Evolutionary conservation across 2,113 vertebrate genomes (phyloP).

Genomic region (Phaethornis superciliosus): DNA sequence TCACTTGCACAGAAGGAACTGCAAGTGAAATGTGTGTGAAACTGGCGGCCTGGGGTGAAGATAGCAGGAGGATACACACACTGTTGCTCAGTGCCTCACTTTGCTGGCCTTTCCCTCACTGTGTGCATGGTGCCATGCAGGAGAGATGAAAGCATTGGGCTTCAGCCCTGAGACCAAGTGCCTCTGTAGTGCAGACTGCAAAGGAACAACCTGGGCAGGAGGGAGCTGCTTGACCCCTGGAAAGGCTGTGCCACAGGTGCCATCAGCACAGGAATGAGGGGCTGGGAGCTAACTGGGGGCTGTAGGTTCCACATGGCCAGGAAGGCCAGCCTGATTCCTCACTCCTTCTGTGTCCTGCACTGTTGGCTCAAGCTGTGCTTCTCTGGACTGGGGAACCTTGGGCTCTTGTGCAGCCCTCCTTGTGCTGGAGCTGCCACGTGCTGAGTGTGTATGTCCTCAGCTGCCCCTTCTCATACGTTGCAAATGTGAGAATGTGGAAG

Average conservation of each 20-base stretch:
- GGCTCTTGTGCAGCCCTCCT: not conserved
- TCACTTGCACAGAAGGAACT: not conserved
- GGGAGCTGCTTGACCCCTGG: not conserved
- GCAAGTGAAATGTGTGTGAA: not conserved
- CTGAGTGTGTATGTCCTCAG: not conserved
- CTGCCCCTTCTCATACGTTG: not conserved
- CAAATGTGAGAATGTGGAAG: not conserved
- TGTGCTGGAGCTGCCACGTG: not conserved
- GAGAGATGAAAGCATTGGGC: not conserved
- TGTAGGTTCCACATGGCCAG: not conserved
- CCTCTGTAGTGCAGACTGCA: not conserved
- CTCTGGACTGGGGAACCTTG: not conserved
- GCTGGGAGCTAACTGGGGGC: not conserved
- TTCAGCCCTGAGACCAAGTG: not conserved
- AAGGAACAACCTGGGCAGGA: not conserved
- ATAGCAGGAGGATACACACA: not conserved
- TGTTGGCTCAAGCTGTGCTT: not conserved
- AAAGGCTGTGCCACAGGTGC: not conserved
- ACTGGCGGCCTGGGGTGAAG: not conserved
- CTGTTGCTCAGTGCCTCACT: not conserved
- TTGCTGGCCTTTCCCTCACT: not conserved
- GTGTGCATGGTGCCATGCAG: not conserved
- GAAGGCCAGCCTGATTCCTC: not conserved
- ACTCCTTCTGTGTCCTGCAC: not conserved
- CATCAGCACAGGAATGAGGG: not conserved